A percentile compares a stretch with the other conserved stretches of the same genome.
These are phyloP conservation scores for Torymus aiolomorphi DNA, from an alignment of 2,888 invertebrate species.

Conservation along the genomic window DNA sequence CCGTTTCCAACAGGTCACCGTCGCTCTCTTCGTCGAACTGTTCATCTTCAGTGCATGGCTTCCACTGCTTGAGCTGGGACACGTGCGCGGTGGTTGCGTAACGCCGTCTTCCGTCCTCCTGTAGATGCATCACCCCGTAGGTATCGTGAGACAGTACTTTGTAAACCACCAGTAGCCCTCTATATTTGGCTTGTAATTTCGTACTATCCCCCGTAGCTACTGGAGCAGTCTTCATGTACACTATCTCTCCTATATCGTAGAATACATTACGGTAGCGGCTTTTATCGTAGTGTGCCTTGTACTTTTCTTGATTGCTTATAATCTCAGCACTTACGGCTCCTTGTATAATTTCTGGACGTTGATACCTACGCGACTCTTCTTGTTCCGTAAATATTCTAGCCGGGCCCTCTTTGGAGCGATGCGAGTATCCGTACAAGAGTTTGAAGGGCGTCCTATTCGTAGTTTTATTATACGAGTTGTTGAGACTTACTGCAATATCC, in stretches of 20 bases:
- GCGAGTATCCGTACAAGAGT: slow-evolving; percentile 50
- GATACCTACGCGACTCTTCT: no score
- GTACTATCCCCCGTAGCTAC: not conserved
- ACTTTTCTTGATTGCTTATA: not conserved
- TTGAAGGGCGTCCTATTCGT: not conserved
- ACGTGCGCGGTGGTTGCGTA: not conserved
- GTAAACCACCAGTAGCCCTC: not conserved
- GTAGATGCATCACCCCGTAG: not conserved
- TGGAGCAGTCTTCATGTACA: not conserved
- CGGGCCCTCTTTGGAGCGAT: not conserved
- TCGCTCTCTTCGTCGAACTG: not conserved
- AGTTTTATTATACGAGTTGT: not conserved
- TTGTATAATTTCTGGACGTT: no score
- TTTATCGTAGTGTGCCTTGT: not conserved
- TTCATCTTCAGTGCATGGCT: not conserved
- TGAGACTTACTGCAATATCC: not conserved
- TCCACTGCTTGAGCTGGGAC: not conserved
- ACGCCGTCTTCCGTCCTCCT: not conserved
- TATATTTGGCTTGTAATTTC: not conserved
- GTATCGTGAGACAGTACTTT: not conserved
- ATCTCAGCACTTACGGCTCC: not conserved
- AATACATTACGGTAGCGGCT: not conserved
- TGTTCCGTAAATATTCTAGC: not conserved
- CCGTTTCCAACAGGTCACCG: no score
- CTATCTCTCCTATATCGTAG: not conserved